A percentile compares a stretch with the other conserved stretches of the same genome.
Conservation (phyloP, 1,140 invertebrate species). For the Calephelis virginiensis region DNA sequence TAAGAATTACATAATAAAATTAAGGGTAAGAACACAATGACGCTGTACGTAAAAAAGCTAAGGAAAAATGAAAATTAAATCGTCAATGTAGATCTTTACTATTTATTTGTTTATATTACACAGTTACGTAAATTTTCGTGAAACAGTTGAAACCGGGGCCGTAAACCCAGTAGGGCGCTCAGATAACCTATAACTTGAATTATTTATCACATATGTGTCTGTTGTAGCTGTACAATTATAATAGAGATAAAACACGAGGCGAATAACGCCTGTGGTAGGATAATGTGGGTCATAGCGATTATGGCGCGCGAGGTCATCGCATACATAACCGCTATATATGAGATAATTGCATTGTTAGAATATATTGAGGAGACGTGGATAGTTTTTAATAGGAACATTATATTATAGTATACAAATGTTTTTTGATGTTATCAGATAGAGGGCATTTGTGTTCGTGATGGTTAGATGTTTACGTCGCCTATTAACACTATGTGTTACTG, state of each 20-base stretch:
- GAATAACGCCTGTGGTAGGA: constrained; percentile 15
- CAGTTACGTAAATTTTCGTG: too few relatives aligned
- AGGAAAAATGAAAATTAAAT: too few relatives aligned
- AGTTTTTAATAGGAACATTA: neutral
- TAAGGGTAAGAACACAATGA: too few relatives aligned
- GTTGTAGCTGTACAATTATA: constrained; percentile 12
- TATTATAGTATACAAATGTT: too few relatives aligned
- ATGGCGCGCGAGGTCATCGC: constrained; percentile 49
- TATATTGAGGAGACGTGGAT: constrained; percentile 11
- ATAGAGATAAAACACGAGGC: constrained; percentile 8
- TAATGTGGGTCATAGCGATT: constrained; percentile 43
- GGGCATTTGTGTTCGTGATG: too few relatives aligned
- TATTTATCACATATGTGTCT: constrained; percentile 13
- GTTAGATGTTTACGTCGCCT: too few relatives aligned
- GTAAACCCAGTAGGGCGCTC: constrained; percentile 1
- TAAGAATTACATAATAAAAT: too few relatives aligned
- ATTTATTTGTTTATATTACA: too few relatives aligned
- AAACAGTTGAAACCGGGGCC: neutral
- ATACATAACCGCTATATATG: constrained; percentile 44
- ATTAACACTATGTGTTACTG: too few relatives aligned
- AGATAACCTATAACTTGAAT: constrained; percentile 13
- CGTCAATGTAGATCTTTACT: too few relatives aligned
- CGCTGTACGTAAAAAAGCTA: too few relatives aligned
- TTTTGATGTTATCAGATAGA: too few relatives aligned
- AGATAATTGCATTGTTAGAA: constrained; percentile 46